A percentile compares a stretch with the other conserved stretches of the same genome.
These are phyloP conservation scores for Galago senegalensis DNA, from an alignment of 2,797 vertebrate genomes.

Conservation along the genomic window DNA sequence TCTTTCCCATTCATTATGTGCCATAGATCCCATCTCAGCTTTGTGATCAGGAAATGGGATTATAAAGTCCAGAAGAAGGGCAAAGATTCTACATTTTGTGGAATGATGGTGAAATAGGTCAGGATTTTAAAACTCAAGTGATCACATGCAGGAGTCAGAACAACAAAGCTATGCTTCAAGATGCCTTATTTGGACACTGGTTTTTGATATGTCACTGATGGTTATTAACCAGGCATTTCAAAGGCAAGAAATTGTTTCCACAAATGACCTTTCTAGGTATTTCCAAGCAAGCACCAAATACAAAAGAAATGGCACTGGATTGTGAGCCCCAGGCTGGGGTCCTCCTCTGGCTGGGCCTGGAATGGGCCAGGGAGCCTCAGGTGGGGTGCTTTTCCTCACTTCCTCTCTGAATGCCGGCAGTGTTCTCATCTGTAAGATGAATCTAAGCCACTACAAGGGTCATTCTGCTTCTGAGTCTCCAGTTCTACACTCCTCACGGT, in stretches of 20 bases:
- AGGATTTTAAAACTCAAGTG: conserved; percentile 13
- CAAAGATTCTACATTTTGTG: not conserved
- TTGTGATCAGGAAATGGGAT: not conserved
- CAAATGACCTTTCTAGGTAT: conserved; percentile 37
- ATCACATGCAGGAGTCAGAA: not conserved
- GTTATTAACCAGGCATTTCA: conserved; percentile 60
- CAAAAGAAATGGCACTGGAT: not conserved
- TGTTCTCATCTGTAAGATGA: not conserved
- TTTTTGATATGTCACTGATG: conserved; percentile 40
- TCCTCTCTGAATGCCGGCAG: not conserved
- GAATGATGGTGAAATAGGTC: not conserved
- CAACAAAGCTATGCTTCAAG: conserved; percentile 12
- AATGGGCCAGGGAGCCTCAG: rapidly evolving
- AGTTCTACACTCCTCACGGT: not conserved
- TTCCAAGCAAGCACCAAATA: conserved; percentile 44
- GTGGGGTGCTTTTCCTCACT: not conserved
- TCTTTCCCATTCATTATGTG: not conserved
- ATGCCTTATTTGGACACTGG: conserved; percentile 68
- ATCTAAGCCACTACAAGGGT: not conserved
- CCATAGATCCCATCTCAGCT: not conserved
- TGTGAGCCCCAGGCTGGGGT: not conserved
- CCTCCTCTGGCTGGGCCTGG: not conserved
- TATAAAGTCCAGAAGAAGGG: not conserved
- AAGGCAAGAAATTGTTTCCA: conserved; percentile 53
- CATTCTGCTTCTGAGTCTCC: not conserved